Evolutionary conservation across 2,888 invertebrate genomes (phyloP), one percentile per base, ranked within the genome.

Genomic region (Glyphotaelius pellucidus): DNA sequence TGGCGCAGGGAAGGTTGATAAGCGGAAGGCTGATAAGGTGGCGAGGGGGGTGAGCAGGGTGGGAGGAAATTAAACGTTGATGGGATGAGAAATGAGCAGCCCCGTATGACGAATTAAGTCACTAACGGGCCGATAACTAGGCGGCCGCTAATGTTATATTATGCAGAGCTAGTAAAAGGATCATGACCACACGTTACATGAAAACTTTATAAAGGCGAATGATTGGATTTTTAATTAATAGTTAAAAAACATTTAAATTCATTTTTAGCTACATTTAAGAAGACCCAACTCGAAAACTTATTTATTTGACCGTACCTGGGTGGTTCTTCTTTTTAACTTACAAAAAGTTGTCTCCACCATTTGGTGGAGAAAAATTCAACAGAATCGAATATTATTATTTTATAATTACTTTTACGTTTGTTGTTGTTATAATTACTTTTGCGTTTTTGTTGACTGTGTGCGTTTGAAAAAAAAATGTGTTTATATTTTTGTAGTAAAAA

Each of bases 1-100:
- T 12, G 25, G 81, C 81, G 7, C 31, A 3, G 32, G 67, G 67
- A 9, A n/a, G 67, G 67, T 67, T 67, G 67, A 67, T 67, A 67
- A 67, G 67, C n/a, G 67, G 67, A 67, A 67, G 67, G 67, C 67
- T 67, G 67, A 67, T 67, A 67, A 67, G 25, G 67, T 2, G 67
- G 67, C 67, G n/a, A 9, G 67, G n/a, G 19, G 67, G 67, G 4
- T 25, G 25, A 25, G 25, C 7, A 67, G 25, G 67, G 67, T n/a
- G 25, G 67, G 25, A 67, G 67, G 67, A 67, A 67, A 67, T 67
- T 67, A 67, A 67, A 67, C 67, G 67, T 25, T 67, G n/a, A 67
- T 67, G 81, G 30, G 31, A 81, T 14, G 81, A 81, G 81, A 31
- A 81, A 81, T 31, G 81, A 81, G 81, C 81, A 81, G 81, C 31